A percentile compares a stretch with the other conserved stretches of the same genome.
Evolutionary conservation across 2,113 vertebrate species (phyloP).

Genomic region (Hypanus sabinus): DNA sequence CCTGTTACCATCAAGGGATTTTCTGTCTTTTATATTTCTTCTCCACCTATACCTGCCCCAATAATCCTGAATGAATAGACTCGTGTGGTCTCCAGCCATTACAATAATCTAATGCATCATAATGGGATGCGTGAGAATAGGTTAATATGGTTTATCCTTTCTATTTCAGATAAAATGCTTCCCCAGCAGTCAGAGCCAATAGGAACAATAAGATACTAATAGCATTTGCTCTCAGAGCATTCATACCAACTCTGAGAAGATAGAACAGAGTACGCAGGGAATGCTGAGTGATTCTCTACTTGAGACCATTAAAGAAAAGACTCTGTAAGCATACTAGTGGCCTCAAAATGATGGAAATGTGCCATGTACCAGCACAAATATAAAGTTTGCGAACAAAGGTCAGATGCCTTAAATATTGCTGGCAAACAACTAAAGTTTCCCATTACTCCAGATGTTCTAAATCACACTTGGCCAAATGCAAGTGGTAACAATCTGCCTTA

Average conservation of each 20-base stretch:
- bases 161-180: neutral
- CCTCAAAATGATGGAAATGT: slow-evolving; percentile 20
- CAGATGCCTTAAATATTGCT: slow-evolving; percentile 33
- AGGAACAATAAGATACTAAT: neutral
- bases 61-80: neutral
- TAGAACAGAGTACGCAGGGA: neutral
- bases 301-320: neutral
- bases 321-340: neutral
- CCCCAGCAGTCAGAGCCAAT: neutral
- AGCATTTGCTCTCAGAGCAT: neutral
- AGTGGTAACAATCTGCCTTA: slow-evolving; percentile 57
- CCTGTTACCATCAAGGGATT: neutral
- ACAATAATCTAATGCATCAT: neutral
- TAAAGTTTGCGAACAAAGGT: slow-evolving; percentile 26
- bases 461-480: slow-evolving; percentile 61
- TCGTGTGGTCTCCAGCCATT: neutral
- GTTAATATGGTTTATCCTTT: neutral
- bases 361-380: slow-evolving; percentile 3
- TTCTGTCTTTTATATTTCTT: neutral
- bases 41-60: neutral
- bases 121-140: neutral
- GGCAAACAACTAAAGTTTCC: slow-evolving; percentile 38
- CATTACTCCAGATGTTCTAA: slow-evolving; percentile 55
- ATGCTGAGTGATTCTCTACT: neutral
- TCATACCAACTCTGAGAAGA: neutral